These are phyloP conservation scores for Piprites chloris DNA, from an alignment of 2,113 vertebrate genomes.

Conservation along the genomic window DNA sequence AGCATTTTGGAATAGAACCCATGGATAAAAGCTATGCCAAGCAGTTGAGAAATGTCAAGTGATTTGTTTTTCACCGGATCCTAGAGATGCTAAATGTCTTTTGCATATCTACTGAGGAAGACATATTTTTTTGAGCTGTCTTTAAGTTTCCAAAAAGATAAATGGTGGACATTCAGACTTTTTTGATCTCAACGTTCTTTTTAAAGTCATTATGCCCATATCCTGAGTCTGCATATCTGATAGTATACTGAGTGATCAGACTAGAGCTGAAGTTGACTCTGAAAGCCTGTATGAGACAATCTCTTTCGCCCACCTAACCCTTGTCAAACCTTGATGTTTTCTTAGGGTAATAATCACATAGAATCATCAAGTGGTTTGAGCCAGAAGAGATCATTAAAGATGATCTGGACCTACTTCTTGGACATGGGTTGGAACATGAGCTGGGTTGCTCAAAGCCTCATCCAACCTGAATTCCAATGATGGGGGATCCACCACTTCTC, in stretches of 20 bases:
- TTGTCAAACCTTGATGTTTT: neutral
- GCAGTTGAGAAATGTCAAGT: neutral
- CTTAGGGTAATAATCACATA: neutral
- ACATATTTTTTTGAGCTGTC: neutral
- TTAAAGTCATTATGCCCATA: neutral
- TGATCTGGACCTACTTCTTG: neutral
- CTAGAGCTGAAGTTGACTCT: neutral
- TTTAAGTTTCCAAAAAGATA: neutral
- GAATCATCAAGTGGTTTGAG: neutral
- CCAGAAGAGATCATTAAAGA: neutral
- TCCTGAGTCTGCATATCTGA: neutral
- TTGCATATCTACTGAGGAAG: neutral
- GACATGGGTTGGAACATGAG: accelerated
- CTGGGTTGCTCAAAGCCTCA: neutral
- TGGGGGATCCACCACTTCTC: no score
- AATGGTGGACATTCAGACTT: neutral
- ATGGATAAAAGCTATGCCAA: neutral
- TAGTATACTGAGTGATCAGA: neutral
- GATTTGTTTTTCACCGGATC: neutral
- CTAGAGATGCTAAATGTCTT: neutral
- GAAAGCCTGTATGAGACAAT: neutral
- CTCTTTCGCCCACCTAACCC: neutral
- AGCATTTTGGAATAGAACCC: neutral
- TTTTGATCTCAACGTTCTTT: neutral
- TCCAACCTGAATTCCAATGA: neutral